A percentile compares a stretch with the other conserved stretches of the same genome.
Conservation (phyloP, 2,113 vertebrate genomes). For the Entomyzon cyanotis region DNA sequence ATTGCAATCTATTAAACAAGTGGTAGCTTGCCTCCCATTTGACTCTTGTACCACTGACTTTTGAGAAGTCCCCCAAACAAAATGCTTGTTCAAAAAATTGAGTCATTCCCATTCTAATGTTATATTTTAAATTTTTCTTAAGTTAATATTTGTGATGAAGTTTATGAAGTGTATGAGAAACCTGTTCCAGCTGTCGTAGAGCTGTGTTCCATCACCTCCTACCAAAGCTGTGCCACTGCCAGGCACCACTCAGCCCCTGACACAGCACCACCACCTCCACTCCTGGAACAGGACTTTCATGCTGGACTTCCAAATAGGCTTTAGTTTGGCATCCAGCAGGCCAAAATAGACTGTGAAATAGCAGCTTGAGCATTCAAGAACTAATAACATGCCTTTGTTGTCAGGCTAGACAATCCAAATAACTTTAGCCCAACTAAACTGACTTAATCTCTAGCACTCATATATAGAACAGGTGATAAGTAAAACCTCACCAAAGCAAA, state of each 20-base stretch:
- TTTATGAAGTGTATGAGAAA: not conserved
- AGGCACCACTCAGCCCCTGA: not conserved
- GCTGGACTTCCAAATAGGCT: not conserved
- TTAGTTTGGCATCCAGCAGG: not conserved
- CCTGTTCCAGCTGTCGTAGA: rapidly evolving
- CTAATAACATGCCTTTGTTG: not conserved
- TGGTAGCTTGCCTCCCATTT: not conserved
- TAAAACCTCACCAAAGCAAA: not conserved
- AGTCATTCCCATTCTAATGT: not conserved
- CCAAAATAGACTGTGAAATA: not conserved
- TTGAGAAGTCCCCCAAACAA: not conserved
- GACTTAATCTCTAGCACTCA: not conserved
- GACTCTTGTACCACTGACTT: not conserved
- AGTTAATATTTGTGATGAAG: not conserved
- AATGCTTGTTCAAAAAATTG: not conserved
- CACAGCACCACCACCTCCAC: not conserved
- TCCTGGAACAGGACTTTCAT: not conserved
- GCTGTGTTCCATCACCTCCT: not conserved
- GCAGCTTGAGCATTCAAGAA: not conserved
- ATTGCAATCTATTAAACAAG: not conserved
- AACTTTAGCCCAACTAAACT: not conserved
- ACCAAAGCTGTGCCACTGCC: rapidly evolving
- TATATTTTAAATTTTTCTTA: not conserved
- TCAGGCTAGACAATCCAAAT: not conserved
- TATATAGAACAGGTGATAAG: not conserved